Conservation (phyloP, 2,797 vertebrate species). For the Dicrostonyx torquatus region DNA sequence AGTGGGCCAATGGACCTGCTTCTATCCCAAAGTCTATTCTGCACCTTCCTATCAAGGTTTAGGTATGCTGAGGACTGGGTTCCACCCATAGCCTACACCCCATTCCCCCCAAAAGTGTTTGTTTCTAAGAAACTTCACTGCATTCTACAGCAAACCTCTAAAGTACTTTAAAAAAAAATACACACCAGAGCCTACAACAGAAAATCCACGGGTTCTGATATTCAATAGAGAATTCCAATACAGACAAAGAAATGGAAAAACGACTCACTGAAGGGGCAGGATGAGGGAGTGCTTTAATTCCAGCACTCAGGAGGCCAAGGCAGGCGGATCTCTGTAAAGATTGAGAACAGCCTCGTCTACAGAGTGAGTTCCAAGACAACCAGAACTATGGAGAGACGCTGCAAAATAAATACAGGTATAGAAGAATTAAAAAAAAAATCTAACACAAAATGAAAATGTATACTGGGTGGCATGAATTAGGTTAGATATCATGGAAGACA, state of each 20-base stretch:
- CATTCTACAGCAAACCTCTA: background rate
- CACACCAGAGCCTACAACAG: constrained; percentile 20
- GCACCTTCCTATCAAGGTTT: background rate
- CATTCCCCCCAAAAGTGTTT: background rate
- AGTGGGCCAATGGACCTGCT: background rate
- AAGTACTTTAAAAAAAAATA: constrained; percentile 5
- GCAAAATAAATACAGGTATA: background rate
- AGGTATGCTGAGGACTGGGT: background rate
- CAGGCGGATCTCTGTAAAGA: background rate
- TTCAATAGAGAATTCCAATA: constrained; percentile 31
- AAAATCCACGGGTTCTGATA: background rate
- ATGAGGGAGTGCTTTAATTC: background rate
- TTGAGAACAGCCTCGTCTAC: background rate
- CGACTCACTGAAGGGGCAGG: background rate
- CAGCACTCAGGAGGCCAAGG: background rate
- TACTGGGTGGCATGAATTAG: background rate
- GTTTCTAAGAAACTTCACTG: constrained; percentile 34
- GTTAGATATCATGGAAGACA: constrained; percentile 5
- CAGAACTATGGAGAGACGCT: background rate
- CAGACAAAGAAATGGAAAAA: constrained; percentile 31
- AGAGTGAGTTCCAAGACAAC: background rate
- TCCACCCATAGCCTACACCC: background rate
- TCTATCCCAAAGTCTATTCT: background rate
- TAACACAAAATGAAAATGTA: background rate
- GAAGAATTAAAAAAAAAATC: background rate